Base-by-base conservation (phyloP, 2,113 vertebrate genomes). In the Barnardius zonarius region DNA sequence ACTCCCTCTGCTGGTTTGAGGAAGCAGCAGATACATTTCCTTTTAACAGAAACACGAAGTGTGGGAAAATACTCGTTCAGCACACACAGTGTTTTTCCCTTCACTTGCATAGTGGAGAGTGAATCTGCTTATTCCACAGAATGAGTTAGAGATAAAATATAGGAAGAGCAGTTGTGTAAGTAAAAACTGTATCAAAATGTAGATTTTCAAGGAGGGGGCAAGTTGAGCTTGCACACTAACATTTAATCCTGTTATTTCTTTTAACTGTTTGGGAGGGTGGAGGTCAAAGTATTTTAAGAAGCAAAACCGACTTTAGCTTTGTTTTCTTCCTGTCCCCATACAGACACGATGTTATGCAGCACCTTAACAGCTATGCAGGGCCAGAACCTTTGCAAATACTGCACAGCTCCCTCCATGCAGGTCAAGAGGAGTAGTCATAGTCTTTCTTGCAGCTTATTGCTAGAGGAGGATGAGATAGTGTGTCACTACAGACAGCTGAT, bases 1-100 rank as follows among this genome's bases (percentile, higher is more conserved):
- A 96, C 96, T 96, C 96, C 96, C 94, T 95, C 95, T 96, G 87
- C 87, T 96, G 95, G 95, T 85, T 93, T 89, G 75, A 90, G 89
- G 52, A 12, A 69, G 78, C n/a, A 83, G 63, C 51, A 77, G 72
- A 35, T 68, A 27, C 5, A 43, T 66, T 80, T 92, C 13, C 31
- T 57, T 83, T 72, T 24, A 24, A 4, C 48, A 93, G 74, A 41
- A 37, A 55, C 10, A 46, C 8, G 54, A 44, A 35, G 12, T 49
- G 48, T 55, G 75, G 63, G 67, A 83, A 92, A 77, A 62, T 61
- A 83, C 1, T 55, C 2, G 18, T 79, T 82, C 37, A 61, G 54
- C 9, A 11, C 4, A 1, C 37, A 46, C 13, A 66, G 11, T 77
- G 16, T 44, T 86, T 88, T 87, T 63, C 37, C 54, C 35, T 76